A percentile compares a stretch with the other conserved stretches of the same genome.
These are phyloP conservation scores for Iselma pallidipennis DNA, from an alignment of 2,888 invertebrate species.

Conservation along the genomic window DNA sequence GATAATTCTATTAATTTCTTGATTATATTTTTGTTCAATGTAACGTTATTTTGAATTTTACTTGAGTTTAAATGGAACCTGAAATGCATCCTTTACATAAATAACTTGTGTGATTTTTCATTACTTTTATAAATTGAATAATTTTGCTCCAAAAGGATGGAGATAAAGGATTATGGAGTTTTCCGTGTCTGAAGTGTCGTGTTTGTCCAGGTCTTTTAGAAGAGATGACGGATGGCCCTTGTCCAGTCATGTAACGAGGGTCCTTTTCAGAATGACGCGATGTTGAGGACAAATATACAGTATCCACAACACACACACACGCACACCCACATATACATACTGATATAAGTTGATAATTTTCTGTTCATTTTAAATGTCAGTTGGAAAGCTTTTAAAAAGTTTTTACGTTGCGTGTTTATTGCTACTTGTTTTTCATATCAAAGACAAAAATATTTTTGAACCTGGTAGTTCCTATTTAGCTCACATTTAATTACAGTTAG, in stretches of 20 bases:
- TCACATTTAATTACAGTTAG: slow-evolving; percentile 1
- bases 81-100: no score
- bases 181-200: background rate
- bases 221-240: slow-evolving; percentile 17
- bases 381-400: background rate
- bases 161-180: background rate
- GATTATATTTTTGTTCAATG: no score
- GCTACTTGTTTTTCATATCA: background rate
- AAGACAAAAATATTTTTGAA: background rate
- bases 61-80: no score
- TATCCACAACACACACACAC: slow-evolving; percentile 8
- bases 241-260: slow-evolving; percentile 22
- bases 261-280: slow-evolving; percentile 13
- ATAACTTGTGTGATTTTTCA: no score
- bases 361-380: background rate
- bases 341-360: background rate
- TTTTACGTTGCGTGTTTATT: background rate
- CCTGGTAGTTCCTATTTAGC: background rate
- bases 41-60: no score
- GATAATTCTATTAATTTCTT: no score
- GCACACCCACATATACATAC: background rate
- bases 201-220: slow-evolving; percentile 18
- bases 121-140: no score
- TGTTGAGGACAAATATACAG: slow-evolving; percentile 12
- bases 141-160: no score